A percentile compares a stretch with the other conserved stretches of the same genome.
These are phyloP conservation scores for Andrena cerasifolii DNA, from an alignment of 1,140 invertebrate species.

Conservation along the genomic window DNA sequence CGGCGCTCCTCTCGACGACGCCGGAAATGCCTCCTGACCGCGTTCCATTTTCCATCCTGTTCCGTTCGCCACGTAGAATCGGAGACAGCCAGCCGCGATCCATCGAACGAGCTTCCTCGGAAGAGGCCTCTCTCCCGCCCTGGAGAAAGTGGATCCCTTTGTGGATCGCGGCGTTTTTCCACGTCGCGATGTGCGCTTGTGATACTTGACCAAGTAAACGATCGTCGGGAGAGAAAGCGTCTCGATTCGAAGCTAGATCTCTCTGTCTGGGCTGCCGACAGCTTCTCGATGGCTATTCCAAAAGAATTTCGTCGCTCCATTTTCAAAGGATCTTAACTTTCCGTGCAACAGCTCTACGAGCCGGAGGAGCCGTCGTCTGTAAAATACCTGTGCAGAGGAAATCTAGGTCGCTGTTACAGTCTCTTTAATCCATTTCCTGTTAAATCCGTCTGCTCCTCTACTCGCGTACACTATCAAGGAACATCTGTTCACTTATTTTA, in stretches of 20 bases:
- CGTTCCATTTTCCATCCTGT: constrained; percentile 28
- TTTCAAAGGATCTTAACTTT: too few species aligned
- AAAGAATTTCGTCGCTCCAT: too few species aligned
- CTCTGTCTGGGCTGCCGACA: background rate
- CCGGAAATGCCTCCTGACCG: constrained; percentile 9
- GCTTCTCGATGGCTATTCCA: too few species aligned
- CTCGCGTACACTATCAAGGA: too few species aligned
- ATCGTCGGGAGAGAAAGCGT: background rate
- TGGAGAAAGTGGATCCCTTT: constrained; percentile 23
- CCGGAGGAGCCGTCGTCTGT: too few species aligned
- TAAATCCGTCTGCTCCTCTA: too few species aligned
- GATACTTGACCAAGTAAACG: constrained; percentile 18
- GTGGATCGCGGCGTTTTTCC: background rate
- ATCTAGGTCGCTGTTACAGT: too few species aligned
- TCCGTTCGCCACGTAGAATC: background rate
- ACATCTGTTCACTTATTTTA: too few species aligned
- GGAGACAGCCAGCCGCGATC: background rate
- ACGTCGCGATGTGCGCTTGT: background rate
- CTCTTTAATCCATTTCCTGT: too few species aligned
- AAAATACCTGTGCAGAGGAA: too few species aligned
- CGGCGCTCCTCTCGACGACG: background rate
- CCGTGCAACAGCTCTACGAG: too few species aligned
- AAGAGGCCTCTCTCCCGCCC: background rate
- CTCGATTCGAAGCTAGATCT: background rate
- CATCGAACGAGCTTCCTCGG: constrained; percentile 29